Evolutionary conservation across 2,888 invertebrate species (phyloP).

Genomic region (Anthophora plumipes): DNA sequence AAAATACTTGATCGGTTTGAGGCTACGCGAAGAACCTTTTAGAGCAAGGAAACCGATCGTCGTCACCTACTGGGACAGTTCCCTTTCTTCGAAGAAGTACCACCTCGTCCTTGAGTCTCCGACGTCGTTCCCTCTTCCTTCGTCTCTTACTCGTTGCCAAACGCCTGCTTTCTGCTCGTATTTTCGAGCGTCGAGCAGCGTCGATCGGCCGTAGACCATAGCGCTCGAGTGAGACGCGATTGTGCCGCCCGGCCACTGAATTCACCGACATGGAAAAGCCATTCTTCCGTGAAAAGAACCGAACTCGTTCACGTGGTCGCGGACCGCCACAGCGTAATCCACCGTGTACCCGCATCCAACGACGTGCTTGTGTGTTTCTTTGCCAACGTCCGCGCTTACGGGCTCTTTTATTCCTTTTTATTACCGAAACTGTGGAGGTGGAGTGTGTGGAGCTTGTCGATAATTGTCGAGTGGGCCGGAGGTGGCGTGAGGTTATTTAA

Average conservation of each 20-base stretch:
- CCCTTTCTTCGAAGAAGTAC: constrained; percentile 12
- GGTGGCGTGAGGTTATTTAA: background rate
- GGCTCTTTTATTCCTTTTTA: background rate
- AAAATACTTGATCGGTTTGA: constrained; percentile 66
- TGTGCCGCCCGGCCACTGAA: constrained; percentile 74
- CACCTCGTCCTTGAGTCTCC: constrained; percentile 52
- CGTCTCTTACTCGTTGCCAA: constrained; percentile 1
- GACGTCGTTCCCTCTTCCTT: constrained; percentile 15
- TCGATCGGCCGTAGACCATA: constrained; percentile 38
- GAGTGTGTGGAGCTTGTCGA: background rate
- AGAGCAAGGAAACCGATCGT: constrained; percentile 52
- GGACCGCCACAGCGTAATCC: constrained; percentile 50
- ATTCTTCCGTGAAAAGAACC: constrained; percentile 78
- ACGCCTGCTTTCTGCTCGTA: constrained; percentile 10
- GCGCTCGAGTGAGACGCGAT: constrained; percentile 57
- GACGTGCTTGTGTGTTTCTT: constrained; percentile 30
- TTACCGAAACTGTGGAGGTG: background rate
- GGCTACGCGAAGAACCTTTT: constrained; percentile 66
- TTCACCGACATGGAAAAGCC: constrained; percentile 82
- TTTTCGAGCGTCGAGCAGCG: constrained; percentile 40
- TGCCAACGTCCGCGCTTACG: constrained; percentile 55
- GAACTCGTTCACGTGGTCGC: constrained; percentile 61
- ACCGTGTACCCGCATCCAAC: constrained; percentile 49
- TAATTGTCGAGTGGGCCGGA: background rate
- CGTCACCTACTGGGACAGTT: constrained; percentile 37